Evolutionary conservation across 2,797 vertebrate genomes (phyloP), one percentile per base, ranked within the genome.

Genomic region (Octomys mimax): DNA sequence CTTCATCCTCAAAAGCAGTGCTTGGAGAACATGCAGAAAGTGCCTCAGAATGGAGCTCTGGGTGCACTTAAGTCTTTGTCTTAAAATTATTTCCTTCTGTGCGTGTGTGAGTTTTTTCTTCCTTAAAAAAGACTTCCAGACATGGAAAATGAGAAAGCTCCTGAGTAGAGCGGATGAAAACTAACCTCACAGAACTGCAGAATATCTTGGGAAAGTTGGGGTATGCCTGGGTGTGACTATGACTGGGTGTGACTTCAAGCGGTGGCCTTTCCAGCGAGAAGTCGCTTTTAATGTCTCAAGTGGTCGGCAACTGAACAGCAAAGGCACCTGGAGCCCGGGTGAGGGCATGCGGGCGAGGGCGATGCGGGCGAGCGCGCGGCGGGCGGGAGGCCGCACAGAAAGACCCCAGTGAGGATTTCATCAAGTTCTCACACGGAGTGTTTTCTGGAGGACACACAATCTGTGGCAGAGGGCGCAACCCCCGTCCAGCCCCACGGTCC

Each of bases 71-170:
- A 88, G 89, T 68, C 89, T 97, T 96, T 96, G 96, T 91, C 92
- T 94, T 13, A 85, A 94, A 96, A 97, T 96, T 16, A 71, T 77
- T 97, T 97, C 97, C 97, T 93, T 75, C 57, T 96, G 97, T 95
- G 95, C 82, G 6, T 94, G 87, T 87, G 95, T 94, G 80, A 21
- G 54, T 84, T 39, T 95, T 80, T 89, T 91, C 79, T 80, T 89
- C 91, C 79, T 95, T 84, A 70, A 95, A 95, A 95, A 91, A 95
- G 83, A 94, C 79, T 96, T 94, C 97, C 96, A 97, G 96, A 97
- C 92, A 0, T 70, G 96, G 95, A 95, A 94, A 95, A 96, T 66
- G 87, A 66, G 68, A 87, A 92, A 22, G 77, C 83, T 61, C 92
- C 92, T 95, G 89, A 96, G 84, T 61, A 75, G 87, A 70, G 28